These are phyloP conservation scores for Pristiophorus japonicus DNA, from an alignment of 2,113 vertebrate species.

Conservation along the genomic window DNA sequence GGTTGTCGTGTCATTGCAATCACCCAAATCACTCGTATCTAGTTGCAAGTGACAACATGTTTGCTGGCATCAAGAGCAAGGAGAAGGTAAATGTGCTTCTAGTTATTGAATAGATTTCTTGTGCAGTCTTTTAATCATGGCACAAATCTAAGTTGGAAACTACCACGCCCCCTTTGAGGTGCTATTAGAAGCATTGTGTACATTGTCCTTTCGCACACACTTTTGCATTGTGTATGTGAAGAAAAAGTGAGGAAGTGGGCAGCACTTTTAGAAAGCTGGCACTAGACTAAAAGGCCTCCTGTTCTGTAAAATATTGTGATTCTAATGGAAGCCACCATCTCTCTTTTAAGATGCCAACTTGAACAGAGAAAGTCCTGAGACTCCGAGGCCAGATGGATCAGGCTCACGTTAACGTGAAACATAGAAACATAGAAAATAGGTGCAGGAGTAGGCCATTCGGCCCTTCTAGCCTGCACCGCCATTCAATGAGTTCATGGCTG, in stretches of 20 bases:
- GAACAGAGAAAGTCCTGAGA: background rate
- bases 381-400: background rate
- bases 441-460: too few relatives aligned
- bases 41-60: background rate
- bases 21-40: background rate
- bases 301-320: background rate
- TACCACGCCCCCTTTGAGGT: background rate
- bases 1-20: background rate
- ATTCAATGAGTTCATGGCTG: too few relatives aligned
- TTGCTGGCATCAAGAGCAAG: conserved; percentile 6
- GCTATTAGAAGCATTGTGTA: background rate
- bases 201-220: background rate
- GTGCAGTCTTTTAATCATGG: background rate
- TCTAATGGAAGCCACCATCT: background rate
- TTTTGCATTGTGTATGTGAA: background rate
- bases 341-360: background rate
- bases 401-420: background rate
- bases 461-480: too few relatives aligned
- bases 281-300: too few relatives aligned
- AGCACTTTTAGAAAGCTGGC: too few relatives aligned
- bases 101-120: background rate
- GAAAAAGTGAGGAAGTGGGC: too few relatives aligned
- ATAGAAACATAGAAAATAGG: too few relatives aligned
- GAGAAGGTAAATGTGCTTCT: background rate
- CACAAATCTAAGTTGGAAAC: background rate